Evolutionary conservation across 2,888 invertebrate genomes (phyloP).

Genomic region (Drosophila merina): DNA sequence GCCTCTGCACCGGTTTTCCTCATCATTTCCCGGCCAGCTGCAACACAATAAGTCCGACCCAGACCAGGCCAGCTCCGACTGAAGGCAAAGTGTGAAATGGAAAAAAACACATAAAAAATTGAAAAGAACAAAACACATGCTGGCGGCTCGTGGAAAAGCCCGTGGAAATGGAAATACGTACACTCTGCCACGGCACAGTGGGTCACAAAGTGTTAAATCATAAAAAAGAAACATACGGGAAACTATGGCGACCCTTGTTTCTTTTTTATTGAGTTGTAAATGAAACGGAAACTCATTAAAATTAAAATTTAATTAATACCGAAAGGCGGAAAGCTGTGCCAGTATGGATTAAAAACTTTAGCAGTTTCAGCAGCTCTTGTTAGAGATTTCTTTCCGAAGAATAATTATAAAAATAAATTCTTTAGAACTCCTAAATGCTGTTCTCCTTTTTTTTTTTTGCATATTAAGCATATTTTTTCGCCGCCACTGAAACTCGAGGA

Average conservation of each 20-base stretch:
- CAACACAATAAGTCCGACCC: slow-evolving; percentile 42
- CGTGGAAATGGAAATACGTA: neutral
- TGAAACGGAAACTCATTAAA: slow-evolving; percentile 10
- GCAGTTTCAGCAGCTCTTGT: neutral
- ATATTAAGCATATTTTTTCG: slow-evolving; percentile 18
- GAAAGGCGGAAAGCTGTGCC: neutral
- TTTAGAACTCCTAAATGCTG: slow-evolving; percentile 10
- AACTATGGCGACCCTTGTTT: neutral
- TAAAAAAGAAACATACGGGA: slow-evolving; percentile 1
- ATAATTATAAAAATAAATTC: slow-evolving; percentile 33
- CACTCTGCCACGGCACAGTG: slow-evolving; percentile 18
- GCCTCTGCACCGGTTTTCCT: slow-evolving; percentile 12
- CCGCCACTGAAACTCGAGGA: slow-evolving; percentile 29
- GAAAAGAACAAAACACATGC: slow-evolving; percentile 43
- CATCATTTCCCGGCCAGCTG: slow-evolving; percentile 48
- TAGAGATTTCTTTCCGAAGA: slow-evolving; percentile 21
- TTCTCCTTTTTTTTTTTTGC: neutral
- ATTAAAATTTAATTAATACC: neutral
- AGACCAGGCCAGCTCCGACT: slow-evolving; percentile 20
- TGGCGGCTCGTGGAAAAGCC: slow-evolving; percentile 17
- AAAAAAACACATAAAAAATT: slow-evolving; percentile 57
- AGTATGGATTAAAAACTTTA: neutral
- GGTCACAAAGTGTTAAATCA: slow-evolving; percentile 14
- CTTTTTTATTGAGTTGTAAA: neutral
- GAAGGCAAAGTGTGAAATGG: slow-evolving; percentile 74